phyloP scores from a whole-genome alignment of 1,140 invertebrate species.

The Elymnias hypermnestra region DNA sequence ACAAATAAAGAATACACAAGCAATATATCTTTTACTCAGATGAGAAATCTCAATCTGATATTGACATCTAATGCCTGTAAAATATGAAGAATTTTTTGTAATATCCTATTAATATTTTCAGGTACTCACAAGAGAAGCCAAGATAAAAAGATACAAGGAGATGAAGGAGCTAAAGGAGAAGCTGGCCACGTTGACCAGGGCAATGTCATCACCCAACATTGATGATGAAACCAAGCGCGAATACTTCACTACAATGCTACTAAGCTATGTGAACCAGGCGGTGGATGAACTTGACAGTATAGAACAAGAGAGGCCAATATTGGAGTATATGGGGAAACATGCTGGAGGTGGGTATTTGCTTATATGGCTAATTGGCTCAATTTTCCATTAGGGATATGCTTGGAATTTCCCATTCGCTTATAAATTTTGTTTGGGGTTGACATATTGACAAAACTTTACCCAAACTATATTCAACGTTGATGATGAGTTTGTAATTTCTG shows the following conservation, averaged over 20 bases:
- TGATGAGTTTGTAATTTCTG: no score
- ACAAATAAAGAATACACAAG: no score
- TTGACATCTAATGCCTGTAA: no score
- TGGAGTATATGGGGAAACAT: slow-evolving; percentile 82
- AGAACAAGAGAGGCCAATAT: slow-evolving; percentile 83
- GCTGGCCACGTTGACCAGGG: slow-evolving; percentile 80
- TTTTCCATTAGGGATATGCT: no score
- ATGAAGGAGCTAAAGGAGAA: slow-evolving; percentile 87
- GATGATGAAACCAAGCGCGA: slow-evolving; percentile 90
- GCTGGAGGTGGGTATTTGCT: slow-evolving; percentile 51
- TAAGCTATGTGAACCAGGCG: slow-evolving; percentile 84
- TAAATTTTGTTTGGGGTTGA: no score
- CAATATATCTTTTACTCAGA: no score
- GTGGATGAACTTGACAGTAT: slow-evolving; percentile 88
- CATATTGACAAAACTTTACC: no score
- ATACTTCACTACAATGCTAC: slow-evolving; percentile 88
- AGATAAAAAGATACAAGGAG: slow-evolving; percentile 88
- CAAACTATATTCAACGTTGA: no score
- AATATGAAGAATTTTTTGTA: no score
- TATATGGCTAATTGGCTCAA: no score
- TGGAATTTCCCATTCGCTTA: no score
- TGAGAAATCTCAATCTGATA: no score
- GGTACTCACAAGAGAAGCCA: slow-evolving; percentile 62
- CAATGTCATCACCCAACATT: slow-evolving; percentile 78
- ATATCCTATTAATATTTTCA: slow-evolving; percentile 31